Evolutionary conservation across 2,113 vertebrate species (phyloP).

Genomic region (Numida meleagris): DNA sequence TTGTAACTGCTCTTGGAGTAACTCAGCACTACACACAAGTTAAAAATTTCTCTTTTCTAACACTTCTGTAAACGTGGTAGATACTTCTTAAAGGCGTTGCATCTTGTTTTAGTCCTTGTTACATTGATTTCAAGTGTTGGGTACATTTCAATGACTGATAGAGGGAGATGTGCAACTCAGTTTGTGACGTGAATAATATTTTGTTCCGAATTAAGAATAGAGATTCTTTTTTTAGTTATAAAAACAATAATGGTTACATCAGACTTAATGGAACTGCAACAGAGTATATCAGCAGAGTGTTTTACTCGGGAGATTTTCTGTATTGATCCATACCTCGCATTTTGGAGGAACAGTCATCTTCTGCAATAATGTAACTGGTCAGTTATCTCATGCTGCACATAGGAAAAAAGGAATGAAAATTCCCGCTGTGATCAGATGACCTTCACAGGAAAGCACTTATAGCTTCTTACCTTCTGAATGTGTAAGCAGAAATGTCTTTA

Average conservation of each 20-base stretch:
- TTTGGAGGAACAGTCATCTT: background rate
- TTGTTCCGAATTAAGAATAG: background rate
- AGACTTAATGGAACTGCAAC: background rate
- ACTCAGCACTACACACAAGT: background rate
- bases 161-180: background rate
- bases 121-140: rapidly evolving
- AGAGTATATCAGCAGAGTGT: background rate
- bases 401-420: background rate
- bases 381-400: background rate
- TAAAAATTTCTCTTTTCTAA: background rate
- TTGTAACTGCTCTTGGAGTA: background rate
- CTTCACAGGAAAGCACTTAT: background rate
- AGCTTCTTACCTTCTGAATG: background rate
- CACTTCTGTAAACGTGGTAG: background rate
- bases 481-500: background rate
- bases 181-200: background rate
- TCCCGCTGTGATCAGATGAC: background rate
- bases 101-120: background rate
- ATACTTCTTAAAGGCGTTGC: background rate
- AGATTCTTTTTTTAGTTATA: background rate
- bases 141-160: background rate
- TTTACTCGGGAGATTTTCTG: background rate
- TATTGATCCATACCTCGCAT: background rate
- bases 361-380: background rate
- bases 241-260: background rate